Evolutionary conservation across 2,797 vertebrate species (phyloP).

Genomic region (Muscicapa comitata): DNA sequence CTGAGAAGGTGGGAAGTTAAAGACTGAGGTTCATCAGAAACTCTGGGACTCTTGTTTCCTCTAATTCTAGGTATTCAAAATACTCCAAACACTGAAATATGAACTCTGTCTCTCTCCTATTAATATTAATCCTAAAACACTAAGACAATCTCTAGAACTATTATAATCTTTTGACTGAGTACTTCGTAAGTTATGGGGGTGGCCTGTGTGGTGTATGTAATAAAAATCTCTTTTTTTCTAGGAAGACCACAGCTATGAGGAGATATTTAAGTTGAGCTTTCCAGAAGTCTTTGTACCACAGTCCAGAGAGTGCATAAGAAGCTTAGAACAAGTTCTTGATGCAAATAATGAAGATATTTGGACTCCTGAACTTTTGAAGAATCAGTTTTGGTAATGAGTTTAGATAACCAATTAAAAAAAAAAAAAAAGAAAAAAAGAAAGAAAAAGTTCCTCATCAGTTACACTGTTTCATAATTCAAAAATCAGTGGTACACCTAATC

Average conservation of each 20-base stretch:
- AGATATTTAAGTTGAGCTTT: slow-evolving; percentile 66
- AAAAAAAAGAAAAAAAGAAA: rapidly evolving
- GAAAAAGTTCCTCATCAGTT: not conserved
- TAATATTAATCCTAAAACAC: not conserved
- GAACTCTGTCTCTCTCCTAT: not conserved
- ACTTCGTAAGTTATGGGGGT: not conserved
- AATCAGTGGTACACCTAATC: not conserved
- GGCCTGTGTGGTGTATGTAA: not conserved
- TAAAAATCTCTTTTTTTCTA: slow-evolving; percentile 43
- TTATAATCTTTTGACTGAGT: not conserved
- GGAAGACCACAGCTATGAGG: slow-evolving; percentile 50
- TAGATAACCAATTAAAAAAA: not conserved
- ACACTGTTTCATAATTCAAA: not conserved
- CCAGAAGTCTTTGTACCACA: slow-evolving; percentile 56
- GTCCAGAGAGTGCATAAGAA: slow-evolving; percentile 35
- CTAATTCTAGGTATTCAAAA: not conserved
- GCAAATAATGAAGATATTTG: slow-evolving; percentile 9
- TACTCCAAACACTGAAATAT: not conserved
- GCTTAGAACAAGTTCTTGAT: slow-evolving; percentile 53
- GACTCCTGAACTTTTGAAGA: not conserved
- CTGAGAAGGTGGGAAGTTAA: not conserved
- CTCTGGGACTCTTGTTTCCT: not conserved
- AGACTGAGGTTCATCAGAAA: not conserved
- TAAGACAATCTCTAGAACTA: not conserved
- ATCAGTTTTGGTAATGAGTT: slow-evolving; percentile 60